A percentile compares a stretch with the other conserved stretches of the same genome.
Evolutionary conservation across 2,888 invertebrate species (phyloP).

Genomic region (Plebejus anna): DNA sequence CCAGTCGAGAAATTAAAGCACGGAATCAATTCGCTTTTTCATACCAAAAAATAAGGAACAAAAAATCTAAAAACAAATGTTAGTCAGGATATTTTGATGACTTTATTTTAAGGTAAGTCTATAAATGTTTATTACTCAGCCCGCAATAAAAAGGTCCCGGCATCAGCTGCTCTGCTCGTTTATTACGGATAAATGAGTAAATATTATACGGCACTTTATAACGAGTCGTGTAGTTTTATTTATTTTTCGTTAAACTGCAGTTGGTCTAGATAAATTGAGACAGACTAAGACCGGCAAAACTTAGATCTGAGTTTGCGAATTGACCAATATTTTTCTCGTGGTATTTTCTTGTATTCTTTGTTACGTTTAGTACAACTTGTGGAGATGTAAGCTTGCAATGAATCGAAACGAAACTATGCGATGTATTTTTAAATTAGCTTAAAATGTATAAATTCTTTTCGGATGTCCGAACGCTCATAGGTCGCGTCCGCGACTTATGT

Average conservation of each 20-base stretch:
- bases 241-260: conserved; percentile 17
- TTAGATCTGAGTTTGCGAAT: background rate
- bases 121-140: conserved; percentile 24
- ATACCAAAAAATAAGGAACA: background rate
- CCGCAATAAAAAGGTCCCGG: conserved; percentile 23
- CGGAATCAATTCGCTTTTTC: no score
- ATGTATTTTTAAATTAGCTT: no score
- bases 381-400: background rate
- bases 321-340: conserved; percentile 9
- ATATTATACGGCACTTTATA: conserved; percentile 23
- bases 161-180: conserved; percentile 24
- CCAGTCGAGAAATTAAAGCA: no score
- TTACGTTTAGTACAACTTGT: background rate
- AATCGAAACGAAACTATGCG: background rate
- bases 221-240: conserved; percentile 16
- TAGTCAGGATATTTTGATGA: background rate
- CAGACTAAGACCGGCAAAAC: conserved; percentile 12
- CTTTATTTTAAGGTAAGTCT: conserved; percentile 23
- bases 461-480: no score
- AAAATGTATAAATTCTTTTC: no score
- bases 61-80: background rate
- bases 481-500: no score
- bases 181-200: conserved; percentile 28
- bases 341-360: background rate
- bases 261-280: conserved; percentile 13